Percentiles rank a stretch among this genome's conserved stretches.
Conservation (phyloP, 2,113 vertebrate genomes). For the Burhinus oedicnemus region DNA sequence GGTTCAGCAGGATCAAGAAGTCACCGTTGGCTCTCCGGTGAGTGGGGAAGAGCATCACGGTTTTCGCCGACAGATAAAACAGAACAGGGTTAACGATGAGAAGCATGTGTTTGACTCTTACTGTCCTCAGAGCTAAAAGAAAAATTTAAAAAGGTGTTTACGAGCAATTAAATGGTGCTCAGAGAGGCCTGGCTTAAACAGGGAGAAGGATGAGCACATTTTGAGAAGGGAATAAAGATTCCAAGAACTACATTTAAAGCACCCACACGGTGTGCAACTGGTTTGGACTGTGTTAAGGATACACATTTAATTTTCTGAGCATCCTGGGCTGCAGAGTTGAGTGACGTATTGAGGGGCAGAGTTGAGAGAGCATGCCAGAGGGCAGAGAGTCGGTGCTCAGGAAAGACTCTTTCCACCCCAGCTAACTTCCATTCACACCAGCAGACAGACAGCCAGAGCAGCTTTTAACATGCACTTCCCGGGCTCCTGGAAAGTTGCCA, state of each 20-base stretch:
- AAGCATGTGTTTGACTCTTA: neutral
- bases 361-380: neutral
- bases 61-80: neutral
- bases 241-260: neutral
- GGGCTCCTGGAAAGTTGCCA: neutral
- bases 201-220: neutral
- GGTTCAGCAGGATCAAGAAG: neutral
- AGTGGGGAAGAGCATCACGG: neutral
- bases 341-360: neutral
- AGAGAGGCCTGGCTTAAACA: neutral
- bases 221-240: neutral
- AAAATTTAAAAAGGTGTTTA: neutral
- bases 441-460: neutral
- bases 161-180: neutral
- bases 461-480: neutral
- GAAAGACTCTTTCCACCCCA: neutral
- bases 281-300: neutral
- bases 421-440: neutral
- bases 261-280: too few relatives aligned
- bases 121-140: neutral
- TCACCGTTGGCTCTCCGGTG: neutral
- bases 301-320: neutral
- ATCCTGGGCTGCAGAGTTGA: neutral
- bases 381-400: neutral
- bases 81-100: neutral